Conservation (phyloP, 1,140 invertebrate genomes). For the Helicoverpa armigera region DNA sequence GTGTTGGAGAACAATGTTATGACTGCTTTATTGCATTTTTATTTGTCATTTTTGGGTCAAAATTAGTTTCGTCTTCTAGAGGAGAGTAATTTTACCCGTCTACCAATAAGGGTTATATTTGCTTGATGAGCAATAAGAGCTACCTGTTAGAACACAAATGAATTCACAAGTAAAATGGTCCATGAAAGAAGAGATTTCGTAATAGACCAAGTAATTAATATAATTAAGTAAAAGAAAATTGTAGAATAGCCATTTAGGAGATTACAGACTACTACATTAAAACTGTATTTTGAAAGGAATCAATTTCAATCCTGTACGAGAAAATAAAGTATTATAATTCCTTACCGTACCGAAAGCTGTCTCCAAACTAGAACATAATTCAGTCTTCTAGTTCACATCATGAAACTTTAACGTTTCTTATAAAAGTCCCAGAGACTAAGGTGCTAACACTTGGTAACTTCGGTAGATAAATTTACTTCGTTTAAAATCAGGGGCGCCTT, state of each 20-base stretch:
- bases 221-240: too few species aligned
- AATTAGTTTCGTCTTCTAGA: neutral
- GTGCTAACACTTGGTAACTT: conserved; percentile 22
- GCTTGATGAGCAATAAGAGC: neutral
- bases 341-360: neutral
- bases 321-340: too few species aligned
- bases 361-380: neutral
- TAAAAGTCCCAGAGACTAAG: neutral
- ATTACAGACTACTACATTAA: too few species aligned
- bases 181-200: too few species aligned
- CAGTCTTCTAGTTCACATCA: neutral
- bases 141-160: too few species aligned
- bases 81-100: too few species aligned
- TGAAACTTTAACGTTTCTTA: neutral
- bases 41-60: conserved; percentile 3
- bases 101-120: neutral
- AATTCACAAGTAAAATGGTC: too few species aligned
- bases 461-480: conserved; percentile 34
- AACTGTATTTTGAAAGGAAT: too few species aligned
- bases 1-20: neutral
- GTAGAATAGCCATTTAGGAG: too few species aligned
- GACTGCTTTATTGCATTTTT: conserved; percentile 7
- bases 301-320: too few species aligned
- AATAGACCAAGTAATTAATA: too few species aligned
- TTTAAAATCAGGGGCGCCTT: conserved; percentile 31